phyloP scores from a whole-genome alignment of 2,888 invertebrate species.

The Rotaria sp. region DNA sequence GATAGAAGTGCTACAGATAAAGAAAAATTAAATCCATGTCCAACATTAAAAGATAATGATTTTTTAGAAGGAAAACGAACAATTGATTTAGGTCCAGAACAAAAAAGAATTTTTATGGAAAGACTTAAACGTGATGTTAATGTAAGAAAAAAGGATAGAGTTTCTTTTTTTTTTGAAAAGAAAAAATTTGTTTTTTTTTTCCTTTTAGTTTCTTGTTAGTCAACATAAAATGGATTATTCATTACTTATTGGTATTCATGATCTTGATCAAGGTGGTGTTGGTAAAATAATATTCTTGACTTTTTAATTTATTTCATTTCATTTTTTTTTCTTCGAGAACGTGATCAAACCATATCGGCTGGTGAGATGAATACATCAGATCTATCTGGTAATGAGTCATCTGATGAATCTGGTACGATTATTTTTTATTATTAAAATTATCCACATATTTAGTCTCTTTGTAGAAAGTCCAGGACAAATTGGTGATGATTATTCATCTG shows the following conservation, averaged over 20 bases:
- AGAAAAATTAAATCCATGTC: slow-evolving; percentile 79
- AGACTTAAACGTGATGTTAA: slow-evolving; percentile 86
- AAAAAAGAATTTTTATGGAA: slow-evolving; percentile 80
- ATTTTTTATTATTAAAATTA: neutral
- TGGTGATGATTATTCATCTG: neutral
- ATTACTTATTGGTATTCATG: slow-evolving; percentile 86
- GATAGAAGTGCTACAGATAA: slow-evolving; percentile 96
- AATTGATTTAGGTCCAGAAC: slow-evolving; percentile 81
- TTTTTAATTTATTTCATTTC: neutral
- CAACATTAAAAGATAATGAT: slow-evolving; percentile 95
- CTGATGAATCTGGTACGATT: neutral
- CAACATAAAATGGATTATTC: slow-evolving; percentile 61
- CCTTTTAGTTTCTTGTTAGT: slow-evolving; percentile 52
- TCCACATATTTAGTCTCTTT: neutral
- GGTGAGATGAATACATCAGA: neutral
- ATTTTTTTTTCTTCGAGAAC: neutral
- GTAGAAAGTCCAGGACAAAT: neutral
- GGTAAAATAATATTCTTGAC: neutral
- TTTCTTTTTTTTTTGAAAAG: neutral
- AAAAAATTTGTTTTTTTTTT: neutral
- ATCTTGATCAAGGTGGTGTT: slow-evolving; percentile 53
- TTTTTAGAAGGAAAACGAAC: slow-evolving; percentile 91
- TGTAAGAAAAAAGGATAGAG: slow-evolving; percentile 56
- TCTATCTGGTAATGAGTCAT: slow-evolving; percentile 3
- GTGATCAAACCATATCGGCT: neutral